Conservation (phyloP, 2,888 invertebrate genomes). For the Idaea straminata region DNA sequence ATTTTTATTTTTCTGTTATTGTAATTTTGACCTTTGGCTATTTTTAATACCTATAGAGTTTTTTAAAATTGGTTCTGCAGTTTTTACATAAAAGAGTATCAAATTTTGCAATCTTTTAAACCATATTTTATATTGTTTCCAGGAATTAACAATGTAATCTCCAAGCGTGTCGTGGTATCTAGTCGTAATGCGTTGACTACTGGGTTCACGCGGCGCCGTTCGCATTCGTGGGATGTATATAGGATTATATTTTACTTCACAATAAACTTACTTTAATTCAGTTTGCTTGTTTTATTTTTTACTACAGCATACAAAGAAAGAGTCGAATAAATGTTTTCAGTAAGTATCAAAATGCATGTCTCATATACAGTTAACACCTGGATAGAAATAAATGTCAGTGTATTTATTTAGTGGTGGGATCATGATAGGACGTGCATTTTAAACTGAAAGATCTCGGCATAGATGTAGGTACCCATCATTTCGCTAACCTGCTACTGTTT, state of each 20-base stretch:
- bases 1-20: no score
- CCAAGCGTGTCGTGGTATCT: conserved; percentile 38
- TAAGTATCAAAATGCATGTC: no score
- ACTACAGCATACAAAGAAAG: not conserved
- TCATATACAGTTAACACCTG: not conserved
- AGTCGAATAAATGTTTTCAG: no score
- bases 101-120: no score
- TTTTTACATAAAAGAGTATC: no score
- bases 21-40: no score
- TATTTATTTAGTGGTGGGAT: not conserved
- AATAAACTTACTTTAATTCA: conserved; percentile 27
- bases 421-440: no score
- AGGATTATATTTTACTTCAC: conserved; percentile 27
- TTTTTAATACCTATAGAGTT: no score
- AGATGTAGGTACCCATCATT: no score
- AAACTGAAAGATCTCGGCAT: no score
- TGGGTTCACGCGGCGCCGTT: conserved; percentile 15
- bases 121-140: conserved; percentile 33
- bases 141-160: conserved; percentile 81
- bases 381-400: not conserved
- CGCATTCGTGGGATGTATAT: conserved; percentile 27
- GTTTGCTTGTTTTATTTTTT: conserved; percentile 14
- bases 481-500: no score
- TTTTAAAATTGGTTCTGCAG: no score
- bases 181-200: conserved; percentile 44